phyloP scores from a whole-genome alignment of 2,888 invertebrate genomes.

The Xestoiulus laeticollis region DNA sequence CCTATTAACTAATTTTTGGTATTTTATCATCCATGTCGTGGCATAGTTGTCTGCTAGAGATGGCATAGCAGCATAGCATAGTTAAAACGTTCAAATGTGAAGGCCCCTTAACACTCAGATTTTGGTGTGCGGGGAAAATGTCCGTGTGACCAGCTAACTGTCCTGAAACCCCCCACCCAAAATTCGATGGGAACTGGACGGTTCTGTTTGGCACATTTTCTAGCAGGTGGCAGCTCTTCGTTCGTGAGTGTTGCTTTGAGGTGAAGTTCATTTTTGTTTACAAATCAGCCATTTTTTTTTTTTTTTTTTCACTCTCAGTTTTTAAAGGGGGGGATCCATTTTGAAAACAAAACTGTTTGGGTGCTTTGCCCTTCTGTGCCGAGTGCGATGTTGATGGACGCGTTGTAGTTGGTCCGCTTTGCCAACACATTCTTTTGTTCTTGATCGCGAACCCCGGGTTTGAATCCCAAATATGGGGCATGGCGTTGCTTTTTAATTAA shows the following conservation, averaged over 20 bases:
- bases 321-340: not conserved
- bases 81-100: no score
- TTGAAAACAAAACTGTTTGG: not conserved
- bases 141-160: no score
- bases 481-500: constrained; percentile 5
- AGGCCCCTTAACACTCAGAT: no score
- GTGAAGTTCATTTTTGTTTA: constrained; percentile 43
- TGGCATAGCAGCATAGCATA: no score
- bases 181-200: no score
- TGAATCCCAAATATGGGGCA: not conserved
- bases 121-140: no score
- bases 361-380: not conserved
- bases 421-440: constrained; percentile 30
- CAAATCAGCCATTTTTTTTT: not conserved
- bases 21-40: no score
- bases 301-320: not conserved
- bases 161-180: no score
- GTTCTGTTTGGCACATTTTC: no score
- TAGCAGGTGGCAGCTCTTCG: constrained; percentile 22
- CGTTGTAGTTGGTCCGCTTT: not conserved
- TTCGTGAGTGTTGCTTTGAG: constrained; percentile 14
- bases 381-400: not conserved
- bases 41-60: no score
- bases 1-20: no score
- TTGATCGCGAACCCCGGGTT: not conserved